phyloP scores from a whole-genome alignment of 1,140 invertebrate genomes.

The Prorops nasuta region DNA sequence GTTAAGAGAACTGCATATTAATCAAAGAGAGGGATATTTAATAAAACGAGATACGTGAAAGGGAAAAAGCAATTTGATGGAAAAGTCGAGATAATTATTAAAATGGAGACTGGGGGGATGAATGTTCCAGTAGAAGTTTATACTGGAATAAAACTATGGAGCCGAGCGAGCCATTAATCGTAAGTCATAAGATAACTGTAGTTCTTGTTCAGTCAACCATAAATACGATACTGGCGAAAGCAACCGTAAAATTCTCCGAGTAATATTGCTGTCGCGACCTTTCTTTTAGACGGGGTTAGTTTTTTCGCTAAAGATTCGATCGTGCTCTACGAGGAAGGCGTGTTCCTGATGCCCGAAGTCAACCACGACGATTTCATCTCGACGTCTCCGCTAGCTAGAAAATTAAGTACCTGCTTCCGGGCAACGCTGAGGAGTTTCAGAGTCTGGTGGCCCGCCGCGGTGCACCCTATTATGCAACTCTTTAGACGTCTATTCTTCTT shows the following conservation, averaged over 20 bases:
- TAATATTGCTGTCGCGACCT: not conserved
- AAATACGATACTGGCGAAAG: not conserved
- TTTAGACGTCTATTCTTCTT: slow-evolving; percentile 33
- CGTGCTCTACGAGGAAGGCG: slow-evolving; percentile 1
- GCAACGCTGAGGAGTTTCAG: not conserved
- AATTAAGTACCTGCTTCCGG: not conserved
- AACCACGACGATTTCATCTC: not conserved
- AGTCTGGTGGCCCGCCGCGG: not conserved
- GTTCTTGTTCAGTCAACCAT: not conserved
- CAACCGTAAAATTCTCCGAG: not conserved
- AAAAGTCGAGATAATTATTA: not conserved
- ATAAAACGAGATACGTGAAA: not conserved
- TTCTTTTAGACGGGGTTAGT: not conserved
- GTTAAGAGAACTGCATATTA: too few species aligned
- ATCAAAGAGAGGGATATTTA: not conserved
- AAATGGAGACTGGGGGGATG: not conserved
- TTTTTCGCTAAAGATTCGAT: slow-evolving; percentile 2
- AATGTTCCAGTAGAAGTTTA: too few species aligned
- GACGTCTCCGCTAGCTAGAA: not conserved
- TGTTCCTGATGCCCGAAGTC: not conserved
- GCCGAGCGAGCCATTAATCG: not conserved
- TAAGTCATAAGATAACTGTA: not conserved
- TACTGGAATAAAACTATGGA: too few species aligned
- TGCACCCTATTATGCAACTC: slow-evolving; percentile 27
- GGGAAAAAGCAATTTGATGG: too few species aligned